A percentile compares a stretch with the other conserved stretches of the same genome.
phyloP scores from a whole-genome alignment of 2,888 invertebrate genomes.

The Caenorhabditis afra region DNA sequence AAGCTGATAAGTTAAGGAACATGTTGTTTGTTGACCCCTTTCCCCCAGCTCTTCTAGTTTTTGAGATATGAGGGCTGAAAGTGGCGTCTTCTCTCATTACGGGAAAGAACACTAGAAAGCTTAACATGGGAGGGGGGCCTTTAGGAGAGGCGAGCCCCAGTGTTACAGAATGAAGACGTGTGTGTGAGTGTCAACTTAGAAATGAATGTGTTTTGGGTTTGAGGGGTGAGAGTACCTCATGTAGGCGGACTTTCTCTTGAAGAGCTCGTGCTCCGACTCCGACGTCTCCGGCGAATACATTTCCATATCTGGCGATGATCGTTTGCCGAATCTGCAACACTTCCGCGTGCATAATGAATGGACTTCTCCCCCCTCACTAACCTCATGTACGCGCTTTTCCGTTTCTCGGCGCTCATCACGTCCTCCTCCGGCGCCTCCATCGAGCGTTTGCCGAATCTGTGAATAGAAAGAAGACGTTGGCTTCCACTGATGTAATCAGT shows the following conservation, averaged over 20 bases:
- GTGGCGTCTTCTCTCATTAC: too few species aligned
- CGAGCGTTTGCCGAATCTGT: slow-evolving; percentile 74
- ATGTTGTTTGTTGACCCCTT: too few species aligned
- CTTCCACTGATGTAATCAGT: slow-evolving; percentile 9
- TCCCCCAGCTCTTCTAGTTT: too few species aligned
- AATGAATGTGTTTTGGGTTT: slow-evolving; percentile 52
- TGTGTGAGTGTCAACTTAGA: slow-evolving; percentile 52
- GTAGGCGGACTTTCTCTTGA: slow-evolving; percentile 74
- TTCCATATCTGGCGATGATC: slow-evolving; percentile 40
- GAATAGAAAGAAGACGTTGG: not conserved
- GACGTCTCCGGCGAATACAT: slow-evolving; percentile 18
- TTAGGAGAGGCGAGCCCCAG: too few species aligned
- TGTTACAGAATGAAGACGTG: too few species aligned
- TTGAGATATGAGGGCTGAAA: too few species aligned
- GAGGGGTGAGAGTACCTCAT: too few species aligned
- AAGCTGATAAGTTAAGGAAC: too few species aligned
- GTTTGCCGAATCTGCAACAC: slow-evolving; percentile 54
- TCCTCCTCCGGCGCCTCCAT: slow-evolving; percentile 58
- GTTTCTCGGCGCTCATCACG: slow-evolving; percentile 68
- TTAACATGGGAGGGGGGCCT: too few species aligned
- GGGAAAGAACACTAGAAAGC: too few species aligned
- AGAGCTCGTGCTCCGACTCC: slow-evolving; percentile 60
- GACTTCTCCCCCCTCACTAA: slow-evolving; percentile 14
- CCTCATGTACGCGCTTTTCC: slow-evolving; percentile 75
- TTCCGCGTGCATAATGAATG: slow-evolving; percentile 9